Evolutionary conservation across 1,140 invertebrate genomes (phyloP), one percentile per base, ranked within the genome.

Genomic region (Mya arenaria): DNA sequence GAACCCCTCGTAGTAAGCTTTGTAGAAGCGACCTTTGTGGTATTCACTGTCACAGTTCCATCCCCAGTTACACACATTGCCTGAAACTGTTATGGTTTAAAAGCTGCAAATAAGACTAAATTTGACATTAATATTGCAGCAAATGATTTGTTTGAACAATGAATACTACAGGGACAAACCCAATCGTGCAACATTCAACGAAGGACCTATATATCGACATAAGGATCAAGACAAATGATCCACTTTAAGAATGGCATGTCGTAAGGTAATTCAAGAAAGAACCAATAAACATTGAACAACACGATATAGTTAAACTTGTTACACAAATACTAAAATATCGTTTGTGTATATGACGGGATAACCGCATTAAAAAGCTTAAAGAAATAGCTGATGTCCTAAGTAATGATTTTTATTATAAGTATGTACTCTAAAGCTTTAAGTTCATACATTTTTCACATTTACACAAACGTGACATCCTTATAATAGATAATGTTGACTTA

Each of bases 41-140:
- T 6, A 66, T 36, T 66, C 37, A 39, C 37, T 39, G 15, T 36
- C 37, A 39, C 63, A 66, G 15, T 66, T 66, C 63, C 63, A 66
- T 37, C 32, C 19, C 63, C 63, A 66, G 32, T 34, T 6, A 37
- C 10, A 5, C 1, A 66, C 17, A 25, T 36, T 6, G 15, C 63
- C 63, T 66, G 41, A 48, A 65, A 23, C 6, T 56, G 30, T 4
- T 23, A 5, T 6, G n/a, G 5, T 6, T 6, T 23, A 8, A 6
- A 23, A n/a, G n/a, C n/a, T n/a, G n/a, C n/a, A n/a, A n/a, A n/a
- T n/a, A n/a, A 4, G 4, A 56, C 6, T 56, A 23, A 23, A 28
- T 32, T 2, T 2, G 2, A 62, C 30, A 62, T 30, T 13, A 6
- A 4, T 56, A 56, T 23, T 28, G 19, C 30, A 6, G 5, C 6